Evolutionary conservation across 2,113 vertebrate genomes (phyloP).

Genomic region (Struthidea cinerea): DNA sequence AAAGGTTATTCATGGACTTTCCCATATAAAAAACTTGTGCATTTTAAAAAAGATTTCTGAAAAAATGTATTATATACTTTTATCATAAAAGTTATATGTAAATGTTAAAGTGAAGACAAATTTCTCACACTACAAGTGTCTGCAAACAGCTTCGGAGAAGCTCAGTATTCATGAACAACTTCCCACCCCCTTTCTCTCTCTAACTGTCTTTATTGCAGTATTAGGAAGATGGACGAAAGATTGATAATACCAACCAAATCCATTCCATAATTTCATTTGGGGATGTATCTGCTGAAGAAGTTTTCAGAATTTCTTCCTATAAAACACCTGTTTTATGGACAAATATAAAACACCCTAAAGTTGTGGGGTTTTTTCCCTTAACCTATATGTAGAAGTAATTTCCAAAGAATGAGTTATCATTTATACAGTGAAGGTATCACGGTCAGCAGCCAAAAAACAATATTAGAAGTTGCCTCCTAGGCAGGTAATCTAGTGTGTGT

Average conservation of each 20-base stretch:
- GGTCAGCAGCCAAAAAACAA: not conserved
- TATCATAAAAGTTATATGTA: not conserved
- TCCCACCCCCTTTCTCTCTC: not conserved
- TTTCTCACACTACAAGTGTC: not conserved
- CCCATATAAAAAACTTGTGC: not conserved
- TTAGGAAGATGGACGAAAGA: not conserved
- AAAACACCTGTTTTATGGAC: not conserved
- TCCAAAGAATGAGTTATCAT: not conserved
- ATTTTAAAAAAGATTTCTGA: not conserved
- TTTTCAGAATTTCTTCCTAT: not conserved
- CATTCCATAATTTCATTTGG: not conserved
- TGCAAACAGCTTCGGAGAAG: not conserved
- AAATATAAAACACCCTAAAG: not conserved
- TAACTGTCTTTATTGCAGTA: not conserved
- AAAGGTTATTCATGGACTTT: not conserved
- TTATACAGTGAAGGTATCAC: not conserved
- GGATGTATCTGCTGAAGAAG: not conserved
- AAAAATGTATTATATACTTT: not conserved
- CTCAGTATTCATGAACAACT: not conserved
- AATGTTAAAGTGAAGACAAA: not conserved
- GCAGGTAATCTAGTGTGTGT: not conserved
- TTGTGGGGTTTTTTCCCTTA: rapidly evolving
- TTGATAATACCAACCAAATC: not conserved
- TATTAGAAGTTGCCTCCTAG: not conserved
- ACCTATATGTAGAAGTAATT: not conserved